These are phyloP conservation scores for Iselma pallidipennis DNA, from an alignment of 2,888 invertebrate genomes.

Conservation along the genomic window DNA sequence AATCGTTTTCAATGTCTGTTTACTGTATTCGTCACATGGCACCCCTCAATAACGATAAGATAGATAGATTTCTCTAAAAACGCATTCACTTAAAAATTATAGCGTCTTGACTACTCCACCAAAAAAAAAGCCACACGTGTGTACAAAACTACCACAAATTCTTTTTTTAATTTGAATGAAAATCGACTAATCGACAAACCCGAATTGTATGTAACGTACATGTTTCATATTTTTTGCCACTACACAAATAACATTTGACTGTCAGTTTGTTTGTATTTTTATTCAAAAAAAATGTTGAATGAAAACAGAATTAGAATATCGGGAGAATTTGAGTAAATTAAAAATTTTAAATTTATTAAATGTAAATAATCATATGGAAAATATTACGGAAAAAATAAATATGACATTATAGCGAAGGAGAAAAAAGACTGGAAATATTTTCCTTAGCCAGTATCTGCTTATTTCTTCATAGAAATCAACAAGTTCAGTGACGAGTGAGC, in stretches of 20 bases:
- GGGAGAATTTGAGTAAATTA: neutral
- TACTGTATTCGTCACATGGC: conserved; percentile 48
- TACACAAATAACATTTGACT: conserved; percentile 5
- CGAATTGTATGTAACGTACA: neutral
- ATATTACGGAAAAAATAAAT: conserved; percentile 41
- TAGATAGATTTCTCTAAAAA: conserved; percentile 38
- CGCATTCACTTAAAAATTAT: conserved; percentile 41
- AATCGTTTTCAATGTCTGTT: conserved; percentile 42
- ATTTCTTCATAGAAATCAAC: conserved; percentile 33
- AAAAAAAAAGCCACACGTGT: conserved; percentile 35
- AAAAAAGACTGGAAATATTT: conserved; percentile 38
- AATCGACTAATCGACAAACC: no score
- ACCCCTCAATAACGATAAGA: conserved; percentile 47
- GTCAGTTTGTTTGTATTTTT: conserved; percentile 38
- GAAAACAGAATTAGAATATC: conserved; percentile 39
- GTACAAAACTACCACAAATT: conserved; percentile 13
- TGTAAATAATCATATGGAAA: conserved; percentile 30
- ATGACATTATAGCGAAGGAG: no score
- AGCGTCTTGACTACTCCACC: conserved; percentile 30
- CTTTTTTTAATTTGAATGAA: no score
- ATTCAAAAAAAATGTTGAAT: conserved; percentile 25
- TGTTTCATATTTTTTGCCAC: neutral
- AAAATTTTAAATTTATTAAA: conserved; percentile 9
- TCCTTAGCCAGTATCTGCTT: conserved; percentile 33
- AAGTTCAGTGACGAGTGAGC: conserved; percentile 31